Conservation (phyloP, 2,113 vertebrate genomes). For the Brachyistius frenatus region DNA sequence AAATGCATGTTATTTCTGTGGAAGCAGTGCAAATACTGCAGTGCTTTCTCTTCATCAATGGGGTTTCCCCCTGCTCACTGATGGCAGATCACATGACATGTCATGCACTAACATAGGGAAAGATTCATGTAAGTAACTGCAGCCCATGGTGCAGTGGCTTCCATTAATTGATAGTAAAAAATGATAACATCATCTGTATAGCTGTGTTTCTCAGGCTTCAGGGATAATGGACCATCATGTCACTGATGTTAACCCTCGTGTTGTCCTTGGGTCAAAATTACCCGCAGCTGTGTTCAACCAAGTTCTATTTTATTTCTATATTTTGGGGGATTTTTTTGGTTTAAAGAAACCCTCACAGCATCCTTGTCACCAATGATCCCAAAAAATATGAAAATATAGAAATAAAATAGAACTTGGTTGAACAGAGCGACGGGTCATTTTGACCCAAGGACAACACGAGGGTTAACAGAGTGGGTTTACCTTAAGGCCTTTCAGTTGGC, state of each 20-base stretch:
- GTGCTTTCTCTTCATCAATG: constrained; percentile 59
- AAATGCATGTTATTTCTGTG: constrained; percentile 2
- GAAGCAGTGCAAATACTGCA: constrained; percentile 59
- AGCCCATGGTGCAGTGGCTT: constrained; percentile 7
- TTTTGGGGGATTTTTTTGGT: too few species aligned
- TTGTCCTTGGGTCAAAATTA: too few species aligned
- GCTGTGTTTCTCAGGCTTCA: neutral
- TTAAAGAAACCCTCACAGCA: too few species aligned
- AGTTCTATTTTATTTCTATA: too few species aligned
- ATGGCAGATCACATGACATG: constrained; percentile 64
- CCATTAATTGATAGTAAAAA: neutral
- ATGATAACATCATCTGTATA: neutral
- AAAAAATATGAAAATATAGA: too few species aligned
- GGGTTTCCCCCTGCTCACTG: constrained; percentile 63
- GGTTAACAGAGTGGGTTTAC: neutral
- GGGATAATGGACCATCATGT: neutral
- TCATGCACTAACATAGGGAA: constrained; percentile 26
- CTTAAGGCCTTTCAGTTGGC: neutral
- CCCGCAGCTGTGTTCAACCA: too few species aligned
- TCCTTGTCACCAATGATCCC: too few species aligned
- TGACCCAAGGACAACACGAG: too few species aligned
- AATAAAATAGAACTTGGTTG: too few species aligned
- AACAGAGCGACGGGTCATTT: too few species aligned
- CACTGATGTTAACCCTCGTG: neutral
- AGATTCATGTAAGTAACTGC: constrained; percentile 27